phyloP scores from a whole-genome alignment of 2,797 vertebrate species.

The Steatocranus sp. region DNA sequence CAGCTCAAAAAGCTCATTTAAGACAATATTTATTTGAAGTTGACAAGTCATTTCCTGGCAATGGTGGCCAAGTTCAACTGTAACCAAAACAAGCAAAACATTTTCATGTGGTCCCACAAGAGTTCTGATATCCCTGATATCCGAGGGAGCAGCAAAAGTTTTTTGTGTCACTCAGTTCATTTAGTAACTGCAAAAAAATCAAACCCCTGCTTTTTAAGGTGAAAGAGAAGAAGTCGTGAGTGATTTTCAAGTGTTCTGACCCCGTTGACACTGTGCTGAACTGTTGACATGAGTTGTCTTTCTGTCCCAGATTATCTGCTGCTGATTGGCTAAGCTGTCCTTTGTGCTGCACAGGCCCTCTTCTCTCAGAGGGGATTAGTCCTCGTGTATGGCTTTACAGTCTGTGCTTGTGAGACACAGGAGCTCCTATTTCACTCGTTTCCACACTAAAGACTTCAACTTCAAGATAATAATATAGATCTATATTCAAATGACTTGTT shows the following conservation, averaged over 20 bases:
- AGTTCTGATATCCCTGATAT: neutral
- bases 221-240: neutral
- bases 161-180: neutral
- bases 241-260: conserved; percentile 23
- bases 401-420: neutral
- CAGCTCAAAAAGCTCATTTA: conserved; percentile 35
- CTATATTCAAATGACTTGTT: neutral
- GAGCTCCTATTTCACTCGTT: neutral
- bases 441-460: neutral
- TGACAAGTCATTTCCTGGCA: conserved; percentile 57
- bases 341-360: conserved; percentile 27
- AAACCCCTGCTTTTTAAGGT: neutral
- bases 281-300: conserved; percentile 41
- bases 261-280: conserved; percentile 32
- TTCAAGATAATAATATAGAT: neutral
- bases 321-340: conserved; percentile 45
- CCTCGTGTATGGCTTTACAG: conserved; percentile 7
- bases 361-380: conserved; percentile 39
- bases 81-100: conserved; percentile 42
- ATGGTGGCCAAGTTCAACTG: conserved; percentile 23
- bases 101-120: neutral
- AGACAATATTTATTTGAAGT: conserved; percentile 57
- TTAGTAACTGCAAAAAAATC: neutral
- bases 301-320: conserved; percentile 44
- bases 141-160: neutral